Percentiles rank a stretch among this genome's conserved stretches.
Evolutionary conservation across 2,113 vertebrate species (phyloP).

Genomic region (Gyps fulvus): DNA sequence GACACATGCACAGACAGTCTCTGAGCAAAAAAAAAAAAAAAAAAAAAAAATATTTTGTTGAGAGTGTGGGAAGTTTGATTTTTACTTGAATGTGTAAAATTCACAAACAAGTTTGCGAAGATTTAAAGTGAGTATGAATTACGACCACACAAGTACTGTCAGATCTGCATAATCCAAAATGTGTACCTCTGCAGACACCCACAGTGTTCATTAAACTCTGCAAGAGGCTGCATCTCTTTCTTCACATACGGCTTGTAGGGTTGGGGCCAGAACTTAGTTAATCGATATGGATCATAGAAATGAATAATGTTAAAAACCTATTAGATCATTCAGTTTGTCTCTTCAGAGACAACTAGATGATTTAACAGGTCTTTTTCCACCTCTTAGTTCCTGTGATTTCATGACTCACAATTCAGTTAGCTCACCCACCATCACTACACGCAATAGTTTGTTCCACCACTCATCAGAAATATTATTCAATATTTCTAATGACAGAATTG

Average conservation of each 20-base stretch:
- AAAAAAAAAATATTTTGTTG: accelerated
- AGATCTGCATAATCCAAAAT: neutral
- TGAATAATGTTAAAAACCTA: neutral
- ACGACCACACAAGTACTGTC: neutral
- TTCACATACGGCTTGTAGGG: neutral
- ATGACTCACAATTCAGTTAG: neutral
- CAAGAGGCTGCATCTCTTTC: neutral
- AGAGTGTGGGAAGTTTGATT: neutral
- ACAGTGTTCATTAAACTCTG: neutral
- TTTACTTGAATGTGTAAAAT: neutral
- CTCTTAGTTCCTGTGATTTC: neutral
- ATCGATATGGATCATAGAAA: neutral
- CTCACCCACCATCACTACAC: neutral
- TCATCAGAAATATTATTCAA: neutral
- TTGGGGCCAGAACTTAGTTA: neutral
- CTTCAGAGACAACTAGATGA: neutral
- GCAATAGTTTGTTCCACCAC: neutral
- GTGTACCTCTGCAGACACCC: neutral
- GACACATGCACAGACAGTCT: neutral
- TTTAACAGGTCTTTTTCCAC: neutral
- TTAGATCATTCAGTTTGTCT: neutral
- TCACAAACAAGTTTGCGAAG: neutral
- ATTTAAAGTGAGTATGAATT: neutral
- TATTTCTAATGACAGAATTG: neutral
- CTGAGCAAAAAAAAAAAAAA: neutral